Base-by-base conservation (phyloP, 2,888 invertebrate species). In the Caenorhabditis imperialis region DNA sequence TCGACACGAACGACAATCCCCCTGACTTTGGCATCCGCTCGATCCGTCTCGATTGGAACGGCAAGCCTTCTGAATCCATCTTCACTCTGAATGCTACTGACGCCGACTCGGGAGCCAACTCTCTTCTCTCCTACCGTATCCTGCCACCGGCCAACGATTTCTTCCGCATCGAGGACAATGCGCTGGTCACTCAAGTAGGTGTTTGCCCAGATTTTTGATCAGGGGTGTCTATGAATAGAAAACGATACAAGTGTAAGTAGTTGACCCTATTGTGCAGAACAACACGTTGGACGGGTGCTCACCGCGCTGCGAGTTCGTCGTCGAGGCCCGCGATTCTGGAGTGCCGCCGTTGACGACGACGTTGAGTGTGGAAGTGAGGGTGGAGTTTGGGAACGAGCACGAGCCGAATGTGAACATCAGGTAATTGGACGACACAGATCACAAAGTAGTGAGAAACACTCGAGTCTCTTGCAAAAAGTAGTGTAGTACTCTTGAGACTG, bases 321-420 rank as follows among this genome's bases (percentile, higher is more conserved):
- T 95, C 14, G 93, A 94, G 12, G 95, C 95, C 0, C 92, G 94
- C 37, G 95, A 95, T 89, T 93, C 93, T 20, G 82, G 87, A 93
- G 94, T 1, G 93, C 94, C 88, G 92, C 92, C 0, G 94, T 94
- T 1, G 92, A 93, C 14, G 91, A 94, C 51, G 93, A 94, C 85
- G 94, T 94, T 88, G 10, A 83, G 84, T 37, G 94, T 97, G 0
- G 93, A 94, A 90, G 92, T 97, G 54, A 92, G 93, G 85, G 92
- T 97, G 3, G 90, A 93, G 58, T 96, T 96, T 38, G 72, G 67
- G 3, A 79, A 79, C 45, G 50, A 54, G 18, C 75, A 79, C 61
- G 73, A 75, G 14, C 79, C 79, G 2, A 69, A 65, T 38, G 77
- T 79, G 47, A 63, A 75, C 55, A 72, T 79, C 6, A 71, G 63